phyloP scores from a whole-genome alignment of 2,113 vertebrate species.

The Drymodes brunneopygia region DNA sequence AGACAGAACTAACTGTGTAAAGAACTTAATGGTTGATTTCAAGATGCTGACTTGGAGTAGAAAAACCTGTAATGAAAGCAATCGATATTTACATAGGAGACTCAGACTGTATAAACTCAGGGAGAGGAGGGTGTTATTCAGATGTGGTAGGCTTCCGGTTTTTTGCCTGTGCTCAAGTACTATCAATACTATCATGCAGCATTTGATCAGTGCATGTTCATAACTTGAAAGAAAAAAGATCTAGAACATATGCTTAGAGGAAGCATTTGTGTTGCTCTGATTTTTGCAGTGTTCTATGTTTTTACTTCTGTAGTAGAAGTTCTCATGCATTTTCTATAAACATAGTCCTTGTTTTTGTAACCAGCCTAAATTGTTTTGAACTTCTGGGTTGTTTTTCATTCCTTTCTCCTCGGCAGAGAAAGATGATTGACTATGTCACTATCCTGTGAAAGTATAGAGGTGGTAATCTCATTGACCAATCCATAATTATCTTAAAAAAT shows the following conservation, averaged over 20 bases:
- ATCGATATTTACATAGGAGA: background rate
- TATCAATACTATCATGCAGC: background rate
- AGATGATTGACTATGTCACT: too few relatives aligned
- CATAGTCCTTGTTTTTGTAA: too few relatives aligned
- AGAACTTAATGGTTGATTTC: background rate
- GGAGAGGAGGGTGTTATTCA: background rate
- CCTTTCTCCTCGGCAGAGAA: too few relatives aligned
- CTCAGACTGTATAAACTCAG: background rate
- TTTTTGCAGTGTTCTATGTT: too few relatives aligned
- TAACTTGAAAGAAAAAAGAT: background rate
- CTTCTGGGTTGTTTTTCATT: too few relatives aligned
- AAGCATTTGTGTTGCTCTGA: too few relatives aligned
- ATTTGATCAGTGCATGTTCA: background rate
- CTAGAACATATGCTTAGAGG: background rate
- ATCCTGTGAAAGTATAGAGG: too few relatives aligned
- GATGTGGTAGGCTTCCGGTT: background rate
- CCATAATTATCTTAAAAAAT: too few relatives aligned
- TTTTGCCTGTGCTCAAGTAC: background rate
- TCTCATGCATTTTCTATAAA: too few relatives aligned
- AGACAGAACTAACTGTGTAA: background rate
- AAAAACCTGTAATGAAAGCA: background rate
- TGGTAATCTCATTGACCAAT: too few relatives aligned
- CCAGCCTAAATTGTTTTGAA: too few relatives aligned
- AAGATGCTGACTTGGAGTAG: background rate
- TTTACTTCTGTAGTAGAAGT: too few relatives aligned